Conservation (phyloP, 2,888 invertebrate genomes). For the Petrolisthes cinctipes region DNA sequence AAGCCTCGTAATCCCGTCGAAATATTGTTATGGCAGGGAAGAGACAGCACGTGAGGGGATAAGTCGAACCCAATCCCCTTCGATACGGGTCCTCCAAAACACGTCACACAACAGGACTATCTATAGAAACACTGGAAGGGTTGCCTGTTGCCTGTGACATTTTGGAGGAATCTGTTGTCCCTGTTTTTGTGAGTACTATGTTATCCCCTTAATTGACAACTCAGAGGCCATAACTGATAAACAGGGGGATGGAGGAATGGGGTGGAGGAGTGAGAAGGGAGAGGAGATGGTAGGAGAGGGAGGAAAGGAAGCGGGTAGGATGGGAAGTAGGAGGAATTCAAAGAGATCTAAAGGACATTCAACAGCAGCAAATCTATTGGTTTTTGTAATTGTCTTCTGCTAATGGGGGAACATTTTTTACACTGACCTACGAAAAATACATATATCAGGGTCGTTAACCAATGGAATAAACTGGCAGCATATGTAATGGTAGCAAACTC, state of each 20-base stretch:
- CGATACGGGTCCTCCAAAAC: not conserved
- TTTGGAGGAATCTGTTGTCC: too few species aligned
- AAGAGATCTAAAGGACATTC: too few species aligned
- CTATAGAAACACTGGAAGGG: too few species aligned
- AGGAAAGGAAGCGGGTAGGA: not conserved
- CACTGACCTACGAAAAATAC: too few species aligned
- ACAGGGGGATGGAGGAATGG: not conserved
- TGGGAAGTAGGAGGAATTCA: not conserved
- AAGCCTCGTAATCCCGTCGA: conserved; percentile 34
- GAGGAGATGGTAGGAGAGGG: not conserved
- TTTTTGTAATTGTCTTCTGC: too few species aligned
- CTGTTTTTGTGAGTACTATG: not conserved
- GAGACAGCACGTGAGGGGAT: conserved; percentile 10
- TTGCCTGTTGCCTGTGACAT: too few species aligned
- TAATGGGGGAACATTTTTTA: too few species aligned
- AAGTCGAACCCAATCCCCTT: not conserved
- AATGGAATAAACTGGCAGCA: too few species aligned
- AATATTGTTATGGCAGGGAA: conserved; percentile 23
- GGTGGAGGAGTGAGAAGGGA: not conserved
- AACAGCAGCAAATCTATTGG: too few species aligned
- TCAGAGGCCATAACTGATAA: not conserved
- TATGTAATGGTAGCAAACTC: too few species aligned
- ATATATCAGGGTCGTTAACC: too few species aligned
- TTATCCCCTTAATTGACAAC: conserved; percentile 32
- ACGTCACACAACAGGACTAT: too few species aligned